Conservation (phyloP, 2,113 vertebrate species). For the Synodontis membranacea region DNA sequence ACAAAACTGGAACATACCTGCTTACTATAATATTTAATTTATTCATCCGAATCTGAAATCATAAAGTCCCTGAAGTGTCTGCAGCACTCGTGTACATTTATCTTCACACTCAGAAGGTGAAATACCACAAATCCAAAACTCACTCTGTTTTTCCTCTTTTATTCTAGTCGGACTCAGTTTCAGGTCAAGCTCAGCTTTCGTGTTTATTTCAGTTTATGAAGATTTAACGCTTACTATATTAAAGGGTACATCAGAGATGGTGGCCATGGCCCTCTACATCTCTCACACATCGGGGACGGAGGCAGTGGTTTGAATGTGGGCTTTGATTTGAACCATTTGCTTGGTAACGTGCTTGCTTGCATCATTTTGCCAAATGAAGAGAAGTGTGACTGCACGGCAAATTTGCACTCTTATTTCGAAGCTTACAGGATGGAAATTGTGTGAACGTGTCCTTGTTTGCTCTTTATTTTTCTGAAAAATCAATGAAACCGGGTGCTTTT, state of each 20-base stretch:
- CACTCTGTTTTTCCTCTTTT: constrained; percentile 9
- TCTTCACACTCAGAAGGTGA: constrained; percentile 4
- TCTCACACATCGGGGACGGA: neutral
- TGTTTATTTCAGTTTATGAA: neutral
- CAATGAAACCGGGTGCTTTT: constrained; percentile 41
- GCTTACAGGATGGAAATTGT: neutral
- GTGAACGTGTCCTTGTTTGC: constrained; percentile 4
- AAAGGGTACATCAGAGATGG: neutral
- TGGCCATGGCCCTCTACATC: neutral
- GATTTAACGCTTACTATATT: neutral
- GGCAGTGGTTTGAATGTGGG: neutral
- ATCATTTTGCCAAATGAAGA: constrained; percentile 1
- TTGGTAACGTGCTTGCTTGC: no score
- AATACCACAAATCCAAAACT: constrained; percentile 24
- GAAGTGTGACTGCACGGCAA: neutral
- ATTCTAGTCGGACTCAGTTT: neutral
- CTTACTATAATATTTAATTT: neutral
- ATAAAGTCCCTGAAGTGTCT: constrained; percentile 29
- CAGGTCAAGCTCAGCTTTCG: neutral
- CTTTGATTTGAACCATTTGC: neutral
- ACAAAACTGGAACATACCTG: neutral
- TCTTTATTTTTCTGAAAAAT: neutral
- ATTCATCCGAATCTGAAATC: constrained; percentile 1
- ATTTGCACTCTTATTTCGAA: constrained; percentile 12
- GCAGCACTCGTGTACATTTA: constrained; percentile 18